Evolutionary conservation across 2,113 vertebrate species (phyloP).

Genomic region (Panthera tigris): DNA sequence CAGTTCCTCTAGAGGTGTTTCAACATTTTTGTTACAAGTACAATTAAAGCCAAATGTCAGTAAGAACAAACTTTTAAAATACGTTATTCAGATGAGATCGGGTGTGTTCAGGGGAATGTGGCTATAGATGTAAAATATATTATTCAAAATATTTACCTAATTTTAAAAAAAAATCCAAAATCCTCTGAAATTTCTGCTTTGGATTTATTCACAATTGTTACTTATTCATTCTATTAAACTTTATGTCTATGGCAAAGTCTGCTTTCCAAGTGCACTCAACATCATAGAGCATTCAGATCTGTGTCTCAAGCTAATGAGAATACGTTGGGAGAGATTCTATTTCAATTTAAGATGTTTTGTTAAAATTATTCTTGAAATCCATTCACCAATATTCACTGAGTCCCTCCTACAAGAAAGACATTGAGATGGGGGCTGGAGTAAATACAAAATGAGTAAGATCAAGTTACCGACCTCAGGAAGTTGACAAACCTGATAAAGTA

Average conservation of each 20-base stretch:
- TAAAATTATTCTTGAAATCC: conserved; percentile 53
- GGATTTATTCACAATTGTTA: not conserved
- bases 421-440: not conserved
- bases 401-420: not conserved
- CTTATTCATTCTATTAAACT: not conserved
- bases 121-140: not conserved
- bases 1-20: not conserved
- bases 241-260: not conserved
- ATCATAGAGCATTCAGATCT: not conserved
- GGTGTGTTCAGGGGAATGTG: not conserved
- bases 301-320: conserved; percentile 7
- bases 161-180: not conserved
- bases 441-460: conserved; percentile 8
- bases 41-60: not conserved
- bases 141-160: conserved; percentile 11
- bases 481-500: not conserved
- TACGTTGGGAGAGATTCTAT: not conserved
- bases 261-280: not conserved
- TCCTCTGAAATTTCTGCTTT: conserved; percentile 13
- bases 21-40: not conserved
- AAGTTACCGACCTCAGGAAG: not conserved
- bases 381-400: not conserved
- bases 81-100: not conserved
- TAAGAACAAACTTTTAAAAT: not conserved
- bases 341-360: not conserved